phyloP scores from a whole-genome alignment of 2,113 vertebrate genomes.

The Cyprinus carpio region DNA sequence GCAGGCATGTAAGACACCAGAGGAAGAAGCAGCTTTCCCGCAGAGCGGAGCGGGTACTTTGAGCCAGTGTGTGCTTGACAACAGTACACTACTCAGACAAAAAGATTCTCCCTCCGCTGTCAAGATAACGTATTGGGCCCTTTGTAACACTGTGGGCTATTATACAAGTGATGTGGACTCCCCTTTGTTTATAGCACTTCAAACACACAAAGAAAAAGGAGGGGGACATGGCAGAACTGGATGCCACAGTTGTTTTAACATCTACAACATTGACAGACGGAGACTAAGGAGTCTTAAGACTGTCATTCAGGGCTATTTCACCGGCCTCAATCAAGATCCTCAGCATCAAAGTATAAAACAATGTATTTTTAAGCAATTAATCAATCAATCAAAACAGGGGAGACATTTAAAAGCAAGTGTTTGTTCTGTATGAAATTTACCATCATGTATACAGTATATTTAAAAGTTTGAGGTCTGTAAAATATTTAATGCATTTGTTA shows the following conservation, averaged over 20 bases:
- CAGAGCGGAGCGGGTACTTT: constrained; percentile 46
- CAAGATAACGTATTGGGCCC: constrained; percentile 70
- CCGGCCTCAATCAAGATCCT: constrained; percentile 68
- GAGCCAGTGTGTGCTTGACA: constrained; percentile 59
- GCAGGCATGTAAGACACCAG: constrained; percentile 6
- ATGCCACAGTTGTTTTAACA: constrained; percentile 66
- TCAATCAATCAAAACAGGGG: constrained; percentile 53
- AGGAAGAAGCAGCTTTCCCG: constrained; percentile 41
- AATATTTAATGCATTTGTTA: neutral
- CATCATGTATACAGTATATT: neutral
- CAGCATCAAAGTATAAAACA: constrained; percentile 10
- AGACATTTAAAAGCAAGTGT: neutral
- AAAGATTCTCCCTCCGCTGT: constrained; percentile 67
- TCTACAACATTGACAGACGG: constrained; percentile 53
- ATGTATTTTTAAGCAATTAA: constrained; percentile 14
- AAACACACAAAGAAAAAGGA: constrained; percentile 65
- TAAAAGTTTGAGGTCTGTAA: neutral
- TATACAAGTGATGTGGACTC: constrained; percentile 59
- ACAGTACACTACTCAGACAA: constrained; percentile 65
- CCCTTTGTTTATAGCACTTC: constrained; percentile 59
- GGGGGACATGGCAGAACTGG: constrained; percentile 70
- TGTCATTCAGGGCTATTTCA: constrained; percentile 68
- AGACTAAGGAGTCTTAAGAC: constrained; percentile 63
- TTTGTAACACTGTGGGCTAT: constrained; percentile 70
- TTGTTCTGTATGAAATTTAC: neutral